Evolutionary conservation across 2,113 vertebrate species (phyloP).

Genomic region (Natator depressus): DNA sequence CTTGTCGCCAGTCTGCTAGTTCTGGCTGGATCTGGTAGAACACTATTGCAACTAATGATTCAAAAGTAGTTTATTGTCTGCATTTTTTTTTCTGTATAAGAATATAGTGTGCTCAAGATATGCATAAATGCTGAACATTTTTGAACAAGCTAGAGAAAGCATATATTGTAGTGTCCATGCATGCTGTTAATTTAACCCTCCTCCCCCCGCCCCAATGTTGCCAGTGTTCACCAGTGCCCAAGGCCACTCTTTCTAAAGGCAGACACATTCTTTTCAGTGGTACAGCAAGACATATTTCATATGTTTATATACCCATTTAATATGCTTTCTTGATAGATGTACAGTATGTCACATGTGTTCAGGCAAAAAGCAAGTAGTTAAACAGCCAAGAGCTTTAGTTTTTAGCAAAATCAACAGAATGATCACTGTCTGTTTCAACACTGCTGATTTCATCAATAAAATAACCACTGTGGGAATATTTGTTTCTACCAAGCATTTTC

Average conservation of each 20-base stretch:
- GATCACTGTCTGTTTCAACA: background rate
- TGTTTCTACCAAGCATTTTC: background rate
- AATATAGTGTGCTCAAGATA: background rate
- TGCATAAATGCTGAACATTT: fast-evolving
- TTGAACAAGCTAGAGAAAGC: background rate
- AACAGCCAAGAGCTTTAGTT: background rate
- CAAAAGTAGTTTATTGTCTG: background rate
- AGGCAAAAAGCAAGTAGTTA: background rate
- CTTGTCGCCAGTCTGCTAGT: background rate
- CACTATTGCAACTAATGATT: background rate
- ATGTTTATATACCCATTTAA: background rate
- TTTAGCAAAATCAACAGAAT: background rate
- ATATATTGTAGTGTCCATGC: fast-evolving
- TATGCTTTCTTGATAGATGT: background rate
- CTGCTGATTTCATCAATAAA: constrained; percentile 1
- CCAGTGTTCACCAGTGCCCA: background rate
- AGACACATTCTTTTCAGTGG: background rate
- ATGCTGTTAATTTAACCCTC: fast-evolving
- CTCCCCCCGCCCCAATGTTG: background rate
- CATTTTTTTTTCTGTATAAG: background rate
- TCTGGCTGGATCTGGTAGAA: fast-evolving
- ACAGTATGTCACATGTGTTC: background rate
- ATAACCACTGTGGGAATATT: background rate
- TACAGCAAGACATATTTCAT: background rate
- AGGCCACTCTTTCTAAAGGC: background rate